Conservation (phyloP, 2,113 vertebrate genomes). For the Piprites chloris region DNA sequence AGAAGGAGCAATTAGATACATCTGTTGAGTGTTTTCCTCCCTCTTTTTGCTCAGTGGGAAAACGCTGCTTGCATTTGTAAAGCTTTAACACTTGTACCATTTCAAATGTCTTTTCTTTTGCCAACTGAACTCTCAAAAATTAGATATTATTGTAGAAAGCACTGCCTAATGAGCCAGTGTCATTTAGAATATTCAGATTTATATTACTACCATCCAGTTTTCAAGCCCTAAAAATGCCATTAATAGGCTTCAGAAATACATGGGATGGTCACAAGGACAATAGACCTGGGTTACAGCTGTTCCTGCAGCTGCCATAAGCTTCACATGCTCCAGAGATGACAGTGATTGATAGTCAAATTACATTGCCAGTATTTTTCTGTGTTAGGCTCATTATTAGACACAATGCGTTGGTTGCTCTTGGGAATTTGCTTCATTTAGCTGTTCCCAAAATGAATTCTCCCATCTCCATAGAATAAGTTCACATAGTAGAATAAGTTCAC, state of each 20-base stretch:
- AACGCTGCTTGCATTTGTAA: slow-evolving; percentile 38
- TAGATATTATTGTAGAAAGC: slow-evolving; percentile 63
- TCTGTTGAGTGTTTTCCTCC: slow-evolving; percentile 58
- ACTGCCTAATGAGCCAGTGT: slow-evolving; percentile 63
- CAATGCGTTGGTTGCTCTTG: slow-evolving; percentile 28
- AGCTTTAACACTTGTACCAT: slow-evolving; percentile 44
- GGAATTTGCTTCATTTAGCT: slow-evolving; percentile 10
- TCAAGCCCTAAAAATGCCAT: slow-evolving; percentile 36
- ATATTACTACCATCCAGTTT: slow-evolving; percentile 10
- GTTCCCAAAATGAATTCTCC: background rate
- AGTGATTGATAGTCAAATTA: slow-evolving; percentile 74
- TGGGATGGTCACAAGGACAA: slow-evolving; percentile 50
- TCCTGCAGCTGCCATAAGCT: slow-evolving; percentile 68
- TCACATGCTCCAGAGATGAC: slow-evolving; percentile 28
- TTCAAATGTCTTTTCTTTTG: slow-evolving; percentile 36
- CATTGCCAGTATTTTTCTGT: slow-evolving; percentile 65
- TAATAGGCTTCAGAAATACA: slow-evolving; percentile 34
- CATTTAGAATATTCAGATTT: slow-evolving; percentile 63
- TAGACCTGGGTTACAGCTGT: slow-evolving; percentile 66
- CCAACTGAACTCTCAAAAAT: slow-evolving; percentile 70
- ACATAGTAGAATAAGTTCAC: background rate
- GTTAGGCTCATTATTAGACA: slow-evolving; percentile 62
- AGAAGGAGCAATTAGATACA: slow-evolving; percentile 57
- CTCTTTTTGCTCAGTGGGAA: slow-evolving; percentile 29
- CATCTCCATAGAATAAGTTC: background rate